These are phyloP conservation scores for Drosophila bipectinata DNA, from an alignment of 1,140 invertebrate genomes.

Conservation along the genomic window DNA sequence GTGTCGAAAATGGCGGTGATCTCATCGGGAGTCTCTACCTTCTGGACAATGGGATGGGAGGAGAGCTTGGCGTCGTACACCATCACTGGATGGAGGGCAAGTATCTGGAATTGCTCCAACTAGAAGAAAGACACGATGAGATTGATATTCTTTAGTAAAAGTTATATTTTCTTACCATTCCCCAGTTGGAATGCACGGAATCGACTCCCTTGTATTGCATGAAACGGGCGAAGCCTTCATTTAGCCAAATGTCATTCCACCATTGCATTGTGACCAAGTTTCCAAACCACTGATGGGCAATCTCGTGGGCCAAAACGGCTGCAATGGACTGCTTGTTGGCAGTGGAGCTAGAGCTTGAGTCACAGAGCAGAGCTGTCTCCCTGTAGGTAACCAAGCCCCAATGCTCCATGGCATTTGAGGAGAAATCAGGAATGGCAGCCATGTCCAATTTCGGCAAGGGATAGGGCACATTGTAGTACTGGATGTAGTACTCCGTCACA, in stretches of 20 bases:
- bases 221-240: conserved; percentile 96
- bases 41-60: conserved; percentile 94
- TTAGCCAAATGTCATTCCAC: conserved; percentile 97
- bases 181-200: conserved; percentile 91
- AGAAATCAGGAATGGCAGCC: conserved; percentile 97
- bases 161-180: conserved; percentile 87
- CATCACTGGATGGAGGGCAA: conserved; percentile 90
- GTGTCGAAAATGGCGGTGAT: conserved; percentile 96
- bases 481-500: conserved; percentile 93
- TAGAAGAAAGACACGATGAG: conserved; percentile 75
- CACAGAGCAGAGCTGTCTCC: conserved; percentile 92
- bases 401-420: conserved; percentile 97
- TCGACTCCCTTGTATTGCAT: conserved; percentile 92
- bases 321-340: conserved; percentile 91
- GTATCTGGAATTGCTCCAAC: conserved; percentile 89
- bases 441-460: conserved; percentile 95
- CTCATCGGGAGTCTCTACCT: conserved; percentile 92
- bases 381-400: conserved; percentile 94
- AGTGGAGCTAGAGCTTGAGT: conserved; percentile 88
- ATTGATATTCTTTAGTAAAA: neutral
- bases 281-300: conserved; percentile 97
- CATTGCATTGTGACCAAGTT: conserved; percentile 95
- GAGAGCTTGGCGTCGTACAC: conserved; percentile 91
- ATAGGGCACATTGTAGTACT: conserved; percentile 94
- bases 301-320: conserved; percentile 93